These are phyloP conservation scores for Sussaba pulchella DNA, from an alignment of 2,888 invertebrate genomes.

Conservation along the genomic window DNA sequence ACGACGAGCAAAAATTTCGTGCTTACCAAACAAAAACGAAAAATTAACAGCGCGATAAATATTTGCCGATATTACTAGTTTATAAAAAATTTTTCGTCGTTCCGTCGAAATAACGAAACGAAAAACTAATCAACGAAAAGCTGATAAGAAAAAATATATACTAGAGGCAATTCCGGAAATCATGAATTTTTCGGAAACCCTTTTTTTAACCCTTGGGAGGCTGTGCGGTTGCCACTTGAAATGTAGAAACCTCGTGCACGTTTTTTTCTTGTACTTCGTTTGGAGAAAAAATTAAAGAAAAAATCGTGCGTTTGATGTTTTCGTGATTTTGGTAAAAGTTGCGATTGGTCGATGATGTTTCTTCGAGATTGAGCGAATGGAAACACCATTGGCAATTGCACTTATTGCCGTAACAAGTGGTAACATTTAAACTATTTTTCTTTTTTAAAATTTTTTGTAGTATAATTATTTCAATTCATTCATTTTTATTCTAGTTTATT, in stretches of 20 bases:
- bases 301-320: conserved; percentile 7
- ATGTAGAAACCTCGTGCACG: conserved; percentile 6
- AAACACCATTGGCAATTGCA: background rate
- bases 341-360: background rate
- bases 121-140: no score
- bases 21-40: background rate
- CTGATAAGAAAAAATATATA: no score
- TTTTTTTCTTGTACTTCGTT: background rate
- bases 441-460: no score
- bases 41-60: conserved; percentile 26
- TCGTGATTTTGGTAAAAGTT: background rate
- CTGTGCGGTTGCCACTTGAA: conserved; percentile 13
- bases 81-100: conserved; percentile 36
- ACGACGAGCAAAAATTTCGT: conserved; percentile 14
- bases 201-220: conserved; percentile 40
- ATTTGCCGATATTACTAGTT: conserved; percentile 61
- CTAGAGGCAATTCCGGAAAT: conserved; percentile 29
- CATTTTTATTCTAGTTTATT: no score
- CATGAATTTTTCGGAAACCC: conserved; percentile 6
- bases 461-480: no score
- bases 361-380: background rate
- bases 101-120: no score
- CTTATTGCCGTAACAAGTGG: background rate
- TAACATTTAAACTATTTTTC: background rate
- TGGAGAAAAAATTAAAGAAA: no score